Evolutionary conservation across 2,113 vertebrate genomes (phyloP), one percentile per base, ranked within the genome.

Genomic region (Deroptyus accipitrinus): DNA sequence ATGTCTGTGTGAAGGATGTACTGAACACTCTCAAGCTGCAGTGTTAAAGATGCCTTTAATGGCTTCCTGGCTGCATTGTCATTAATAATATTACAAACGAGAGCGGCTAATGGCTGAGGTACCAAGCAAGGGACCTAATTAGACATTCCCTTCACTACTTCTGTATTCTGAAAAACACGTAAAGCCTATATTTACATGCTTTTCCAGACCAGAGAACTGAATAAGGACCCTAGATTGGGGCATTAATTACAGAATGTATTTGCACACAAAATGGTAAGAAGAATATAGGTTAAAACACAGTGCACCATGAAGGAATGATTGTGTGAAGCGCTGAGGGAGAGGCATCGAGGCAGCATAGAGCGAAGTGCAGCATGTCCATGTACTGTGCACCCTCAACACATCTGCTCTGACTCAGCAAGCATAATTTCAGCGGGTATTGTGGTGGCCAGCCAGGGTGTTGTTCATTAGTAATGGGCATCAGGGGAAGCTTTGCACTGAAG

Each of bases 301-400:
- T 13, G 59, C n/a, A 10, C 39, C 2, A 0, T 2, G 19, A 28
- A 79, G 19, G 52, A 30, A 66, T 1, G 22, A 12, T 22, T 0
- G 6, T 16, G 28, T 27, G 16, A 31, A 31, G 15, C 2, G 6
- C 5, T 35, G 76, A 35, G 37, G n/a, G 19, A 82, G 16, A 31
- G 35, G 35, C 18, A 6, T 9, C 3, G 8, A 13, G 52, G 37
- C 31, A 17, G 11, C 7, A 4, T 4, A 5, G 59, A 48, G 57
- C 33, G 9, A 59, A 59, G n/a, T 6, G 13, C 33, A 24, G 6
- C 57, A 35, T 24, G 57, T n/a, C 33, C 33, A 3, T 35, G 22
- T 22, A 35, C 61, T 3, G 11, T 0, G 3, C 4, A 3, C 7
- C 22, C 27, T 4, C 10, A 3, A 7, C 27, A 2, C 16, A 1